Evolutionary conservation across 2,113 vertebrate genomes (phyloP), one percentile per base, ranked within the genome.

Genomic region (Chionodraco myersi): DNA sequence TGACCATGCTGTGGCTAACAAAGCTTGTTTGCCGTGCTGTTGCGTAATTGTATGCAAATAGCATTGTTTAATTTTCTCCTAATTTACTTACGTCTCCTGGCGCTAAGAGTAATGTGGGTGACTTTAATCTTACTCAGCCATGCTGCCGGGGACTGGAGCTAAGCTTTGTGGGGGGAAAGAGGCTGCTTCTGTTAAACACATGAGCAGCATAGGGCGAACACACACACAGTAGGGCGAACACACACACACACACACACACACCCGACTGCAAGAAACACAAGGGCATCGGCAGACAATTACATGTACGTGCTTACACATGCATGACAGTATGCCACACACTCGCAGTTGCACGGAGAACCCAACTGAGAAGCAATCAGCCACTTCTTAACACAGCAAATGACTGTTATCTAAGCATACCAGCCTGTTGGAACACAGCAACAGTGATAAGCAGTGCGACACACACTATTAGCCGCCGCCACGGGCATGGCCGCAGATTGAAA

Each of bases 331-430:
- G 73, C 58, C 78, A 53, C 83, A 71, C 63, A 10, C 70, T 63
- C 54, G 11, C 63, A 67, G 67, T 23, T 53, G 57, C 80, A 73
- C 10, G 12, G 41, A 63, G 26, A 78, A 58, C 64, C 64, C 72
- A 67, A 83, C 86, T 75, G 84, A 59, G 79, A 71, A 72, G 88
- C 85, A 81, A 84, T 90, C 81, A 83, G 83, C 84, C 88, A 88
- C 85, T 92, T 91, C 85, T 92, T 91, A 91, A 87, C 82, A 48
- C 83, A 15, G 85, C 65, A 88, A 93, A 92, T 86, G 84, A 89
- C 80, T 79, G 86, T 93, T 93, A 93, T 92, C 89, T 90, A 61
- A 85, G 88, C 84, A 72, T 74, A 90, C 77, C 88, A 92, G 88
- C 84, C 79, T 90, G 91, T 92, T 90, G 86, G 88, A 79, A 84